Conservation (phyloP, 2,888 invertebrate species). For the Physocephala rufipes region DNA sequence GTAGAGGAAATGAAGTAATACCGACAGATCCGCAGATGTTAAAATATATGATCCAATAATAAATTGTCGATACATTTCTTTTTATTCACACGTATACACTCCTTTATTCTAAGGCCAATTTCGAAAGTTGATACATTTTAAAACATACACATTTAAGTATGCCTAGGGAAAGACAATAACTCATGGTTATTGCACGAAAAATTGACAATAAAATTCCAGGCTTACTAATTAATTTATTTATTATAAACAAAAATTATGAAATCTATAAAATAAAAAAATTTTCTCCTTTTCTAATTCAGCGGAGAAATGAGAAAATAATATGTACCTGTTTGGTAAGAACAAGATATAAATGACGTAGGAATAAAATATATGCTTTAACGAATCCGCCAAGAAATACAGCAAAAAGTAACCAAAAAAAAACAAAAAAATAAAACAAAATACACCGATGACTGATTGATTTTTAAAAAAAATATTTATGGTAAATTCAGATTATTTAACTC, state of each 20-base stretch:
- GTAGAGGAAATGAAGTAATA: too few relatives aligned
- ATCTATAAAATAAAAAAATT: conserved; percentile 12
- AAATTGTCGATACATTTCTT: neutral
- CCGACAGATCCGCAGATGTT: too few relatives aligned
- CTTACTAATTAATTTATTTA: too few relatives aligned
- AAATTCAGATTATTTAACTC: conserved; percentile 18
- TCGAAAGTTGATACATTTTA: conserved; percentile 30
- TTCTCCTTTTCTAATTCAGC: neutral
- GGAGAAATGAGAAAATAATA: neutral
- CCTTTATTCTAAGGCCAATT: conserved; percentile 45
- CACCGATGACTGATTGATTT: neutral
- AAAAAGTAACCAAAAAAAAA: conserved; percentile 9
- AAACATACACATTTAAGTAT: conserved; percentile 4
- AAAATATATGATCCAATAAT: too few relatives aligned
- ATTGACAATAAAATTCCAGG: too few relatives aligned
- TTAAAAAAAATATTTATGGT: conserved; percentile 16
- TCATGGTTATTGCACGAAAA: too few relatives aligned
- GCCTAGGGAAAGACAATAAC: too few relatives aligned
- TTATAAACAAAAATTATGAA: too few relatives aligned
- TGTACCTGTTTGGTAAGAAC: too few relatives aligned
- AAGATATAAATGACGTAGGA: too few relatives aligned
- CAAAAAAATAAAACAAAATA: neutral
- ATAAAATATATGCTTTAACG: conserved; percentile 9
- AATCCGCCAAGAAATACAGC: neutral
- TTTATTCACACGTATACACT: conserved; percentile 25